Base-by-base conservation (phyloP, 2,888 invertebrate genomes). In the Ormyrus thymus region DNA sequence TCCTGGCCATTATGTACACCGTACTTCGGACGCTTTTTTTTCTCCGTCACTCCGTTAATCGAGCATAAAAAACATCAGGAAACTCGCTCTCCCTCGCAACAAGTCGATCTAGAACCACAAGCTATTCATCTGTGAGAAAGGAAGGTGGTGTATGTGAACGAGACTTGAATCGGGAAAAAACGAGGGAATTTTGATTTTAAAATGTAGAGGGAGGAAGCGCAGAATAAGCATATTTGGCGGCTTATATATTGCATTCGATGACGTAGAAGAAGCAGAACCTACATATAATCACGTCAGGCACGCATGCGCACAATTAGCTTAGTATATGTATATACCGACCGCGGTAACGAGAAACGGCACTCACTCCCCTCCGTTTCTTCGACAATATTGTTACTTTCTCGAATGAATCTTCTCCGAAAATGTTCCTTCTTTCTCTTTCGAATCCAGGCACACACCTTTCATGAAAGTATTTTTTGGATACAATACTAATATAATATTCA, bases 281-380 rank as follows among this genome's bases (percentile, higher is more conserved):
- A 51, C 11, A 61, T 50, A 43, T 56, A 29, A 48, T 15, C 1
- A 13, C 7, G 13, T 59, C 15, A 43, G 45, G 55, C 69, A 76
- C 43, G 69, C 59, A 68, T 66, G 46, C 9, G 58, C 10, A 55
- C 48, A 48, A 29, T 29, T 29, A 29, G 58, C 46, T 58, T 53
- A 46, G 55, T 29, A 9, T 29, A 48, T 43, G 53, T 11, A 50
- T 62, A 78, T 78, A 78, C 77, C 77, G 77, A 78, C 77, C 43
- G 77, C 61, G 77, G 77, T 78, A 78, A 76, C 66, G 53, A 78
- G 72, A 78, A 72, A 66, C 72, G 77, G 66, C 72, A 59, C 50
- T 66, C 29, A 29, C 29, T 61, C 64, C 64, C 70, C 62, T 62
- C 62, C 62, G n/a, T 7, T 61, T 7, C 11, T 5, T 62, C n/a